A percentile compares a stretch with the other conserved stretches of the same genome.
Conservation (phyloP, 2,797 vertebrate species). For the Gymnodraco acuticeps region DNA sequence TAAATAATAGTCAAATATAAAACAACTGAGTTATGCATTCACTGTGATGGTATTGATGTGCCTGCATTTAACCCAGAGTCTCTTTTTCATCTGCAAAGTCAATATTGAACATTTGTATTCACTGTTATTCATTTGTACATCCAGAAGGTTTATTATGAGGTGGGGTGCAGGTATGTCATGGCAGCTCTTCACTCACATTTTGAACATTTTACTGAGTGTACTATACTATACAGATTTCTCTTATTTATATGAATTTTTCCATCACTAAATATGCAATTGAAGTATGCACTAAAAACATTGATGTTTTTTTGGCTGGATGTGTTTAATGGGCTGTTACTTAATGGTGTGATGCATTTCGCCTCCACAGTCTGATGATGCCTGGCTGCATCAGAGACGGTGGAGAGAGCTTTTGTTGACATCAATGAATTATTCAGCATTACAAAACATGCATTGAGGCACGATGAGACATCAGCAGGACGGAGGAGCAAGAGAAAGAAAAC, state of each 20-base stretch:
- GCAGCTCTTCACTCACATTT: no score
- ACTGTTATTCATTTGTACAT: no score
- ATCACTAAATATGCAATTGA: background rate
- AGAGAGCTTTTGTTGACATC: constrained; percentile 12
- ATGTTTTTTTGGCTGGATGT: background rate
- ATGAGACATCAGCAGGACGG: background rate
- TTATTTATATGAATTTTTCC: background rate
- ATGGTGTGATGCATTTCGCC: background rate
- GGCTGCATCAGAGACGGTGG: constrained; percentile 1
- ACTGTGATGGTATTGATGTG: no score
- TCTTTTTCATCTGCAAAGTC: background rate
- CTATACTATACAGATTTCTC: background rate
- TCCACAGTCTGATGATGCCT: constrained; percentile 5
- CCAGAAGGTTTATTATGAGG: no score
- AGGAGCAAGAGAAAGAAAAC: background rate
- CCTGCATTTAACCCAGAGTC: background rate
- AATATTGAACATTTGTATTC: no score
- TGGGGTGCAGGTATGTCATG: no score
- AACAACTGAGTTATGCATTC: no score
- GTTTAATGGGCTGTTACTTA: background rate
- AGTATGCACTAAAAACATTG: background rate
- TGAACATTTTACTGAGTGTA: background rate
- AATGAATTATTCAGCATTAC: constrained; percentile 6
- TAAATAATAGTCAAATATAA: no score
- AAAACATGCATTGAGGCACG: background rate